Evolutionary conservation across 2,797 vertebrate genomes (phyloP).

Genomic region (Sebastes aleutianus): DNA sequence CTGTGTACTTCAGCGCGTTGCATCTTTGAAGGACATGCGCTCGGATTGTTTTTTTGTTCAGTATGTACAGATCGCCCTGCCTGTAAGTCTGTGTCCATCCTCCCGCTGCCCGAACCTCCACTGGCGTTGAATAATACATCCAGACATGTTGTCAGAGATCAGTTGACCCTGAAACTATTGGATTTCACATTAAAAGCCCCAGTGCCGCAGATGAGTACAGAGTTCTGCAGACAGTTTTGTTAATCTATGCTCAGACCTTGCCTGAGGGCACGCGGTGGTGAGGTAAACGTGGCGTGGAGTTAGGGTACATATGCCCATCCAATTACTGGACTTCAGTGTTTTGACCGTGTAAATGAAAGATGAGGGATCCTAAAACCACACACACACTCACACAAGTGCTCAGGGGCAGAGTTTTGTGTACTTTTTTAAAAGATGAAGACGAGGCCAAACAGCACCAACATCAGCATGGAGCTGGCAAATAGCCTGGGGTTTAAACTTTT

Average conservation of each 20-base stretch:
- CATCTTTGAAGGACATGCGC: conserved; percentile 46
- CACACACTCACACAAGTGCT: conserved; percentile 12
- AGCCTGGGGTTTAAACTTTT: conserved; percentile 21
- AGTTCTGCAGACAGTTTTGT: conserved; percentile 69
- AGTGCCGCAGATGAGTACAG: conserved; percentile 49
- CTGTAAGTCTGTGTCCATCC: conserved; percentile 53
- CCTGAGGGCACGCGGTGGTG: conserved; percentile 56
- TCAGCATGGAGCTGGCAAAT: background rate
- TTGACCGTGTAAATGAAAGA: conserved; percentile 56
- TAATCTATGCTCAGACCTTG: conserved; percentile 77
- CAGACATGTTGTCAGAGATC: conserved; percentile 75
- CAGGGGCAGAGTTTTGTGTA: conserved; percentile 13
- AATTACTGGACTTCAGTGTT: conserved; percentile 66
- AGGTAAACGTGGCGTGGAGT: conserved; percentile 63
- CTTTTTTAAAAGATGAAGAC: conserved; percentile 6
- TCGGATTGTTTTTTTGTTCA: conserved; percentile 15
- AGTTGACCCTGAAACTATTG: conserved; percentile 80
- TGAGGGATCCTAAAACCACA: conserved; percentile 33
- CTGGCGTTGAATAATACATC: conserved; percentile 73
- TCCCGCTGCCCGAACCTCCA: conserved; percentile 46
- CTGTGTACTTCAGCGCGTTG: conserved; percentile 35
- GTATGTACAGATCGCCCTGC: conserved; percentile 18
- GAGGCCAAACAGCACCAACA: conserved; percentile 26
- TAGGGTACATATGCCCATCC: conserved; percentile 69
- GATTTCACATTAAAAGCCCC: conserved; percentile 74